A percentile compares a stretch with the other conserved stretches of the same genome.
phyloP scores from a whole-genome alignment of 2,888 invertebrate genomes.

The Trichogramma evanescens region DNA sequence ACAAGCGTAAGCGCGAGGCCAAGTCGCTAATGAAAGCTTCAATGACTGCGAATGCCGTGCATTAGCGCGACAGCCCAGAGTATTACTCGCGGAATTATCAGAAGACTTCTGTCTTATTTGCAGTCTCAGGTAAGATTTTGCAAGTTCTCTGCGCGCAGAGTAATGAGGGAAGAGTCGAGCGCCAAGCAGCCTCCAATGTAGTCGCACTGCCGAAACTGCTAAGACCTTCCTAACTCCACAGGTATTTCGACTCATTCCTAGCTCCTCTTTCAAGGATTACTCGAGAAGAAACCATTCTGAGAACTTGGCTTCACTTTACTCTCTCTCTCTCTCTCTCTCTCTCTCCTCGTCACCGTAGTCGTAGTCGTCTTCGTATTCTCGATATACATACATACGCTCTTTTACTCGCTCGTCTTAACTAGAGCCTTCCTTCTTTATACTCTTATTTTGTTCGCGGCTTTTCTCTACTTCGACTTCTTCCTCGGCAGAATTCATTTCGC shows the following conservation, averaged over 20 bases:
- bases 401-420: conserved; percentile 10
- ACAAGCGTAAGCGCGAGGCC: no score
- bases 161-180: conserved; percentile 3
- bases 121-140: conserved; percentile 28
- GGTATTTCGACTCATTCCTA: conserved; percentile 47
- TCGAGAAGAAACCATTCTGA: conserved; percentile 34
- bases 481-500: neutral
- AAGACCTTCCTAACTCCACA: conserved; percentile 46
- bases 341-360: neutral
- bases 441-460: conserved; percentile 7
- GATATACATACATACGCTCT: conserved; percentile 4
- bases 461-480: neutral
- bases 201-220: conserved; percentile 22
- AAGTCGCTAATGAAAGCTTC: no score
- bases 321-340: conserved; percentile 25
- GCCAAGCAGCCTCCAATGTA: neutral
- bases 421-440: conserved; percentile 9
- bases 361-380: no score
- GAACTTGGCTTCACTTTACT: conserved; percentile 38
- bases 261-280: conserved; percentile 42
- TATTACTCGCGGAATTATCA: conserved; percentile 43
- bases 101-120: conserved; percentile 43
- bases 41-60: no score
- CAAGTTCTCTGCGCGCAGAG: conserved; percentile 11
- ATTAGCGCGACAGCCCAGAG: conserved; percentile 21